Percentiles rank a stretch among this genome's conserved stretches.
Conservation (phyloP, 2,113 vertebrate genomes). For the Melanerpes formicivorus region DNA sequence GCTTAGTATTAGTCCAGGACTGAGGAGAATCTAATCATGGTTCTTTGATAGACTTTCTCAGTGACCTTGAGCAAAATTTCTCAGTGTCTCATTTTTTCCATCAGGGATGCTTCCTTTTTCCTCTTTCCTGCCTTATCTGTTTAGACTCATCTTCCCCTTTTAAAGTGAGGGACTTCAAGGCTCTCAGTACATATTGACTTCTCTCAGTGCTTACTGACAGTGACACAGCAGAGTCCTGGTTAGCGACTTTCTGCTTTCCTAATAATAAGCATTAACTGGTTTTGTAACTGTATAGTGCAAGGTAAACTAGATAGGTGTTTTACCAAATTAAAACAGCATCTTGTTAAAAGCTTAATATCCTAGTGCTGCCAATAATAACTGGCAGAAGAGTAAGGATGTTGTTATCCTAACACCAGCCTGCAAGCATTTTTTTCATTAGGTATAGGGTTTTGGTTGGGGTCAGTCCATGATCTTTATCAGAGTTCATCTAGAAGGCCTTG, state of each 20-base stretch:
- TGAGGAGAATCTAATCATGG: background rate
- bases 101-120: background rate
- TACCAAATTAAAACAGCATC: too few species aligned
- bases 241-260: background rate
- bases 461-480: background rate
- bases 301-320: too few species aligned
- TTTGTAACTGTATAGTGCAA: too few species aligned
- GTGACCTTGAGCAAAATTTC: background rate
- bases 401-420: background rate
- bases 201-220: background rate
- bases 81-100: background rate
- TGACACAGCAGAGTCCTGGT: background rate
- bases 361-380: background rate
- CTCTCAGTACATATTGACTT: background rate
- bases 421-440: background rate
- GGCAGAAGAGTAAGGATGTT: background rate
- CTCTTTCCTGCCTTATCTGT: background rate
- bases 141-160: background rate
- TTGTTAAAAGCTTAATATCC: background rate
- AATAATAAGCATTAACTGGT: background rate
- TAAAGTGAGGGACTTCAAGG: background rate
- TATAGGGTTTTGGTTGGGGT: rapidly evolving
- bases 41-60: background rate
- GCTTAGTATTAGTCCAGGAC: background rate
- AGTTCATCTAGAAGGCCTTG: background rate